phyloP scores from a whole-genome alignment of 2,888 invertebrate species.

The Acanthosepion pharaonis region DNA sequence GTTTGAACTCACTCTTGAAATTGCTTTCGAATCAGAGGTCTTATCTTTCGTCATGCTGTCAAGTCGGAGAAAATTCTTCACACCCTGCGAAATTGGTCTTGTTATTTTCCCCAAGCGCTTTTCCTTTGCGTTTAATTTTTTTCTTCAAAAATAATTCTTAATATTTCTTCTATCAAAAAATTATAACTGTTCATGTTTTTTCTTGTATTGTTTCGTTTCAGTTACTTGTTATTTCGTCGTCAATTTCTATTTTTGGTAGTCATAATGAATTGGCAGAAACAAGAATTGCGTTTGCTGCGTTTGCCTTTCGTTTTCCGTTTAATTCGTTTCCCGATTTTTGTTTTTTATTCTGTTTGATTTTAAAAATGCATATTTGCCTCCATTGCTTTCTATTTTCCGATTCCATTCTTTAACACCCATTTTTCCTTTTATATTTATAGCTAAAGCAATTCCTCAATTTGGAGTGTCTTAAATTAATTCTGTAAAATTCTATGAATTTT shows the following conservation, averaged over 20 bases:
- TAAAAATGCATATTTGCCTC: neutral
- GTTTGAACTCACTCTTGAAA: neutral
- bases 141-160: neutral
- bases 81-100: neutral
- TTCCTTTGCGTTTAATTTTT: neutral
- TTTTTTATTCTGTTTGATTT: neutral
- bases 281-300: neutral
- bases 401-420: neutral
- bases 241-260: neutral
- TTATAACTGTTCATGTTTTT: neutral
- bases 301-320: neutral
- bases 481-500: neutral
- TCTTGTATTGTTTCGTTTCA: neutral
- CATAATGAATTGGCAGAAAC: neutral
- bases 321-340: neutral
- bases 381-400: neutral
- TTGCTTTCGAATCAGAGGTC: neutral
- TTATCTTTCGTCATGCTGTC: neutral
- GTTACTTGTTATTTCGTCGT: neutral
- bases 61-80: neutral
- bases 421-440: neutral
- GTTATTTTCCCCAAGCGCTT: neutral
- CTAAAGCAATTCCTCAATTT: neutral
- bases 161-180: constrained; percentile 16
- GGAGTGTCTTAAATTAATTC: constrained; percentile 9